These are phyloP conservation scores for Tethea ocularis DNA, from an alignment of 2,888 invertebrate genomes.

Conservation along the genomic window DNA sequence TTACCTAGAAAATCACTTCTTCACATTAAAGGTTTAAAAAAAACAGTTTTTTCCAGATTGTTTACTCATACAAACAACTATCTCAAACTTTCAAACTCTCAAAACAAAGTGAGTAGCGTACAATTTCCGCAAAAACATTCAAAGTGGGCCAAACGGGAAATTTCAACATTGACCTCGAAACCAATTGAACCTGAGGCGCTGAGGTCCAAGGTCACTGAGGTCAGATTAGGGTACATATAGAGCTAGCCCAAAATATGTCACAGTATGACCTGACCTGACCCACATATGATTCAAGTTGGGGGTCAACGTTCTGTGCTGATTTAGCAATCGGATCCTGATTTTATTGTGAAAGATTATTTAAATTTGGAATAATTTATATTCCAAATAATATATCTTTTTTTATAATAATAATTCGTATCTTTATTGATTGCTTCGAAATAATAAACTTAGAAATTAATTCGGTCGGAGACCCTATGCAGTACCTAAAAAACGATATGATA, in stretches of 20 bases:
- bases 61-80: background rate
- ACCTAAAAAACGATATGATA: too few species aligned
- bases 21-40: background rate
- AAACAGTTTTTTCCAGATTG: background rate
- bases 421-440: too few species aligned
- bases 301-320: conserved; percentile 43
- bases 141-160: conserved; percentile 29
- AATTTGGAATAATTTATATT: too few species aligned
- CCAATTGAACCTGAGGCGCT: conserved; percentile 38
- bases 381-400: too few species aligned
- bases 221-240: conserved; percentile 64
- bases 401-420: too few species aligned
- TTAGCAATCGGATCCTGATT: conserved; percentile 14
- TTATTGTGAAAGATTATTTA: background rate
- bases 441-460: too few species aligned
- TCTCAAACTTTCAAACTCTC: background rate
- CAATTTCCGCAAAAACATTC: conserved; percentile 3
- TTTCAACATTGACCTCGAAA: conserved; percentile 54
- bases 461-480: too few species aligned
- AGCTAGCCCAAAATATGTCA: conserved; percentile 67
- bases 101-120: background rate
- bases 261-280: conserved; percentile 58
- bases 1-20: too few species aligned
- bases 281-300: conserved; percentile 62
- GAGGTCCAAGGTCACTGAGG: conserved; percentile 63